These are phyloP conservation scores for Indicator maculatus DNA, from an alignment of 2,113 vertebrate genomes.

Conservation along the genomic window DNA sequence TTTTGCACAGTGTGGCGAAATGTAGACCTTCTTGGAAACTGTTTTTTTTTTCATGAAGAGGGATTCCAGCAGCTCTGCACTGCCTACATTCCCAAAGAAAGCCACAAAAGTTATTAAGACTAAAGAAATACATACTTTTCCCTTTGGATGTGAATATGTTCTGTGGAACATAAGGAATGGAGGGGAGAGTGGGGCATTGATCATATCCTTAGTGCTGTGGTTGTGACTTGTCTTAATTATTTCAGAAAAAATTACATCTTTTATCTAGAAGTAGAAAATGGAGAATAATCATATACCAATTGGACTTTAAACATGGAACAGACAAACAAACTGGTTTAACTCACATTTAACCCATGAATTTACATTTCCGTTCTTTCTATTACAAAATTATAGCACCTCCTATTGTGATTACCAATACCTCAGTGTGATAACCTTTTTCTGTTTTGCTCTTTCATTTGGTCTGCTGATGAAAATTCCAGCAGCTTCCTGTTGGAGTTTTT, in stretches of 20 bases:
- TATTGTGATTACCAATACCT: neutral
- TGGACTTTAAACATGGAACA: neutral
- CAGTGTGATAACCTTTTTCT: neutral
- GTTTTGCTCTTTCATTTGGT: neutral
- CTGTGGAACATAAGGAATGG: neutral
- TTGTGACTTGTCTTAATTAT: neutral
- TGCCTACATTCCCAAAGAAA: neutral
- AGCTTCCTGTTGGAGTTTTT: neutral
- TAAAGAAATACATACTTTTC: neutral
- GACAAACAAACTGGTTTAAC: neutral
- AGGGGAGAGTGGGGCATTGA: neutral
- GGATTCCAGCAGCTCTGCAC: neutral
- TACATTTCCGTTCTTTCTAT: neutral
- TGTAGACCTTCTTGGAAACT: neutral
- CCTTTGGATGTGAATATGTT: neutral
- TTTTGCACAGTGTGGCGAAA: neutral
- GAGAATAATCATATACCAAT: neutral
- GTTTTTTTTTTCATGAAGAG: neutral
- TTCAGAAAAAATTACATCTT: constrained; percentile 1
- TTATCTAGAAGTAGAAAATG: neutral
- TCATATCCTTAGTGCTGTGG: neutral
- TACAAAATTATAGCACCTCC: neutral
- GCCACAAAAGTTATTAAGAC: neutral
- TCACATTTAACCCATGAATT: neutral
- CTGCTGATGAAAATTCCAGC: neutral